Conservation (phyloP, 2,888 invertebrate species). For the Drosophila macrospina region DNA sequence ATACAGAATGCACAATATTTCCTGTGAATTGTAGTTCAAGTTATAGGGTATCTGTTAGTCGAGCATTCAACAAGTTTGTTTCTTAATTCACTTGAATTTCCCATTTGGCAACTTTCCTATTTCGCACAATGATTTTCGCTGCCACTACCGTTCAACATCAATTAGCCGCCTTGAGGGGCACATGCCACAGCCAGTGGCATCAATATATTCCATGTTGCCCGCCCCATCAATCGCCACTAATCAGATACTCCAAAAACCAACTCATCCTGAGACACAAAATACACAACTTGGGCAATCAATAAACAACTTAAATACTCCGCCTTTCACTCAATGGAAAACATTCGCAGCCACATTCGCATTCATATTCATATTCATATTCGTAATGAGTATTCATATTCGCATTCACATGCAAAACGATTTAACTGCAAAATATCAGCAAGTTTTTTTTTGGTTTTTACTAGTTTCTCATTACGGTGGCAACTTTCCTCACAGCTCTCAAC, state of each 20-base stretch:
- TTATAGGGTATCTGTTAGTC: neutral
- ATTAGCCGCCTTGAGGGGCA: constrained; percentile 42
- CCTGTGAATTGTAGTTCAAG: too few relatives aligned
- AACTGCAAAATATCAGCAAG: constrained; percentile 78
- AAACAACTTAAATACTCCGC: constrained; percentile 55
- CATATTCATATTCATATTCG: constrained; percentile 18
- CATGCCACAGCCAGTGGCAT: constrained; percentile 39
- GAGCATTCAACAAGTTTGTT: neutral
- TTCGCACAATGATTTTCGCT: constrained; percentile 8
- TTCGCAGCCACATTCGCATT: constrained; percentile 18
- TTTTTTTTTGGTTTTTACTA: constrained; percentile 66
- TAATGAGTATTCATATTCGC: constrained; percentile 13
- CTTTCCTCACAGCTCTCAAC: constrained; percentile 1
- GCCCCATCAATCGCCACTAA: constrained; percentile 61
- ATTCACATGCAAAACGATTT: constrained; percentile 40
- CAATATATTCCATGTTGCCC: constrained; percentile 25
- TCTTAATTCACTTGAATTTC: neutral
- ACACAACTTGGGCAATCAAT: constrained; percentile 61
- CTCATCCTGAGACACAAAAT: constrained; percentile 8
- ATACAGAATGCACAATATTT: too few relatives aligned
- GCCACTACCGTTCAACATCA: constrained; percentile 40
- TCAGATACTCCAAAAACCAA: constrained; percentile 53
- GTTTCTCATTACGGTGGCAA: constrained; percentile 62
- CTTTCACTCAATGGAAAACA: constrained; percentile 56
- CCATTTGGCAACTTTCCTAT: neutral